Evolutionary conservation across 1,140 invertebrate genomes (phyloP).

Genomic region (Sweltsa coloradensis): DNA sequence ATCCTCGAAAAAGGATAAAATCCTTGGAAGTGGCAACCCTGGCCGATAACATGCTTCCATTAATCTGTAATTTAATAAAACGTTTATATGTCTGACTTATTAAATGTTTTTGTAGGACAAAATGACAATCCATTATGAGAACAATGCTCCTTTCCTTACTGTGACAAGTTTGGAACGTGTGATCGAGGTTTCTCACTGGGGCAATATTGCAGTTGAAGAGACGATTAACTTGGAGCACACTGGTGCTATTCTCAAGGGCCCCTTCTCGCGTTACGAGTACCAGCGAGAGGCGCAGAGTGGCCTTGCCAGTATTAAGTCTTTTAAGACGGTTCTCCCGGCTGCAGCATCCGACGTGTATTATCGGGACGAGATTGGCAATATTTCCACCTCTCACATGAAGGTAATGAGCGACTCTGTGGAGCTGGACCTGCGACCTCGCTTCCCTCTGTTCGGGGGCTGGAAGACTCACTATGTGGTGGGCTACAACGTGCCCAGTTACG

Average conservation of each 20-base stretch:
- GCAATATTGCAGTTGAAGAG: slow-evolving; percentile 96
- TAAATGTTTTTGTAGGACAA: slow-evolving; percentile 37
- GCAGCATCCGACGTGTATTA: slow-evolving; percentile 87
- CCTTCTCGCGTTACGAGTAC: slow-evolving; percentile 93
- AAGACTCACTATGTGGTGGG: slow-evolving; percentile 94
- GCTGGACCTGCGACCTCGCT: slow-evolving; percentile 85
- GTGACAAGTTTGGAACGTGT: slow-evolving; percentile 72
- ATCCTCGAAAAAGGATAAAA: no score
- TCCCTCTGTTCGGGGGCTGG: slow-evolving; percentile 98
- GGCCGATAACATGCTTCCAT: no score
- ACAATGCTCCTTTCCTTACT: slow-evolving; percentile 90
- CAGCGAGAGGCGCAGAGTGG: slow-evolving; percentile 78
- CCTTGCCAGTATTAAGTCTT: slow-evolving; percentile 78
- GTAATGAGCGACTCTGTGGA: slow-evolving; percentile 84
- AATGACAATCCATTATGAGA: slow-evolving; percentile 85
- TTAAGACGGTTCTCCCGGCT: slow-evolving; percentile 86
- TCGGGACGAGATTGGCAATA: slow-evolving; percentile 97
- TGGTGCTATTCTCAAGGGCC: slow-evolving; percentile 84
- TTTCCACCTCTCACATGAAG: slow-evolving; percentile 91
- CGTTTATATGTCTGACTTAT: not conserved
- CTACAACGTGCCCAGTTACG: slow-evolving; percentile 95
- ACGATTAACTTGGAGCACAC: slow-evolving; percentile 82
- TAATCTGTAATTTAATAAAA: slow-evolving; percentile 23
- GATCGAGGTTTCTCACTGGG: slow-evolving; percentile 98
- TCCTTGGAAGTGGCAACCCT: no score